phyloP scores from a whole-genome alignment of 2,113 vertebrate genomes.

The Gobius niger region DNA sequence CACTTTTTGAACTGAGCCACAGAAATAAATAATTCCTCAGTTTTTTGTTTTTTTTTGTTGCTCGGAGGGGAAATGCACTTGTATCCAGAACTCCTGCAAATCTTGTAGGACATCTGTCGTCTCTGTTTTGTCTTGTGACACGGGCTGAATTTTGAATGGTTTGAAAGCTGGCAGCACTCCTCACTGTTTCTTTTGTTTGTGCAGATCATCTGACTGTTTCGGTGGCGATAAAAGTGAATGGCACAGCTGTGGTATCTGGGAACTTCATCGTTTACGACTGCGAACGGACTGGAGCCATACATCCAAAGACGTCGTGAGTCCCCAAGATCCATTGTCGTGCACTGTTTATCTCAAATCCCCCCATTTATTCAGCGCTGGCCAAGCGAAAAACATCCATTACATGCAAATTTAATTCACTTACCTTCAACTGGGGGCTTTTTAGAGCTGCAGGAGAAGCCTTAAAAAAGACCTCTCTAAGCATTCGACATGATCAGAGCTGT shows the following conservation, averaged over 20 bases:
- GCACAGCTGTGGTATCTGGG: conserved; percentile 83
- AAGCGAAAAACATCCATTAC: neutral
- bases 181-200: conserved; percentile 56
- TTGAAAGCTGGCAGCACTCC: conserved; percentile 25
- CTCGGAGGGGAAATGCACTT: conserved; percentile 13
- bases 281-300: conserved; percentile 82
- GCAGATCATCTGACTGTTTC: conserved; percentile 87
- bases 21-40: neutral
- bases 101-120: conserved; percentile 16
- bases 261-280: conserved; percentile 94
- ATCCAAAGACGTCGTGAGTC: conserved; percentile 87
- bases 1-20: neutral
- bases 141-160: conserved; percentile 25
- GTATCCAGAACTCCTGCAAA: conserved; percentile 23
- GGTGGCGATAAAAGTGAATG: conserved; percentile 85
- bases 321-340: conserved; percentile 9
- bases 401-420: neutral
- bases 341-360: conserved; percentile 20
- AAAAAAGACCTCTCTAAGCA: conserved; percentile 19
- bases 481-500: conserved; percentile 19
- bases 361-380: conserved; percentile 20
- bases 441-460: conserved; percentile 5
- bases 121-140: conserved; percentile 41
- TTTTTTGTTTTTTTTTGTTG: neutral
- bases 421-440: neutral